Conservation (phyloP, 2,113 vertebrate genomes). For the Pithys albifrons region DNA sequence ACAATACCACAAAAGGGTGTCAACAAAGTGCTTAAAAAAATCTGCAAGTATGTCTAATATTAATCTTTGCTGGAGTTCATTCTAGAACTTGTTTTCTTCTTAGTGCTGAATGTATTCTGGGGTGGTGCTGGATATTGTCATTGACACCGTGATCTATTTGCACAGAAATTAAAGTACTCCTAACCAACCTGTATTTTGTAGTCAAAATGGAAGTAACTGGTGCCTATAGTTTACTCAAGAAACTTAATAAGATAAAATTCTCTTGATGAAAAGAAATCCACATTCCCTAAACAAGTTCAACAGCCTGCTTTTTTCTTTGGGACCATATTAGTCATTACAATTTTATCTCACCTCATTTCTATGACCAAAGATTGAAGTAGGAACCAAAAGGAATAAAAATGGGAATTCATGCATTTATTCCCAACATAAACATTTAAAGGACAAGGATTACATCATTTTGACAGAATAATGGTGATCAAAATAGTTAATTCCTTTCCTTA, state of each 20-base stretch:
- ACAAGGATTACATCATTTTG: neutral
- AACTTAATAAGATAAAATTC: neutral
- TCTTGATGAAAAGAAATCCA: neutral
- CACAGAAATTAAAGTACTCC: neutral
- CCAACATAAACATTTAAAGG: slow-evolving; percentile 11
- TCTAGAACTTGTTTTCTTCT: neutral
- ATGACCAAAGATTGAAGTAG: neutral
- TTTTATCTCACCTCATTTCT: slow-evolving; percentile 4
- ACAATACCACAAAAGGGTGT: neutral
- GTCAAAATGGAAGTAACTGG: neutral
- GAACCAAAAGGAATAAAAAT: neutral
- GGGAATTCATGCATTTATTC: neutral
- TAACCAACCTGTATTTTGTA: neutral
- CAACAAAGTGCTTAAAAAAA: neutral
- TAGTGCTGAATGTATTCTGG: neutral
- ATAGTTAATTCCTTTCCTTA: slow-evolving; percentile 22
- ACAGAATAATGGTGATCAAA: slow-evolving; percentile 15
- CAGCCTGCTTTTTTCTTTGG: neutral
- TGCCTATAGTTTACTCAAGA: neutral
- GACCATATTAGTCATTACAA: neutral
- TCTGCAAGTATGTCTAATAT: neutral
- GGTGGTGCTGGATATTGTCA: neutral
- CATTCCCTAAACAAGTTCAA: neutral
- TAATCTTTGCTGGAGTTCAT: neutral
- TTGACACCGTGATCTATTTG: neutral